Base-by-base conservation (phyloP, 2,888 invertebrate genomes). In the Sinopyrophorus schimmeli region DNA sequence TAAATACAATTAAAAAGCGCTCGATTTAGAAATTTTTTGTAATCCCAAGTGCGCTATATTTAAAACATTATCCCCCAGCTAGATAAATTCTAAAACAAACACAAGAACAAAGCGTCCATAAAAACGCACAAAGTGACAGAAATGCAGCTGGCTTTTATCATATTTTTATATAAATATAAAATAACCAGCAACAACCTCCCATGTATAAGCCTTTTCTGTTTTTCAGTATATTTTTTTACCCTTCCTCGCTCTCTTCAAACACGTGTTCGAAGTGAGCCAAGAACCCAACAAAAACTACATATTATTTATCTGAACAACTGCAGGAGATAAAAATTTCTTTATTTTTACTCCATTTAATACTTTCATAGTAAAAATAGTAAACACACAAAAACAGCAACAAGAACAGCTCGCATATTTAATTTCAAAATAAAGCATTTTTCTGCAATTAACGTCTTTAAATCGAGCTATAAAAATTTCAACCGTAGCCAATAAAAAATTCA, bases 231-330 rank as follows among this genome's bases (percentile, higher is more conserved):
- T 53, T 53, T 53, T n/a, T 53, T 53, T 48, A 47, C 39, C 39
- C 37, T 37, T 47, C 32, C 28, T 35, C 30, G 35, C 23, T 41
- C 21, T 50, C 27, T 47, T 16, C 26, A 42, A 46, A 58, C 59
- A 59, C 59, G 59, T 59, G 59, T 59, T 59, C 57, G 56, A 41
- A 59, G 57, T 50, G 59, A 57, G 59, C 59, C 59, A 59, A 48
- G 42, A 26, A 41, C 4, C 23, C 20, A 14, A 51, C 51, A 51
- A 57, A 57, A 57, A 57, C 43, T 43, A 41, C 34, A 47, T 53
- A 55, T 51, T 53, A n/a, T 53, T 50, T 54, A 43, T 40, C 53
- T 31, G 41, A 46, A 51, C 51, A 51, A 51, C 47, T 47, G 51
- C 51, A 46, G 51, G 47, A 37, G 51, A 47, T 30, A n/a, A n/a